These are phyloP conservation scores for Neuroscelio doddi DNA, from an alignment of 2,888 invertebrate genomes.

Conservation along the genomic window DNA sequence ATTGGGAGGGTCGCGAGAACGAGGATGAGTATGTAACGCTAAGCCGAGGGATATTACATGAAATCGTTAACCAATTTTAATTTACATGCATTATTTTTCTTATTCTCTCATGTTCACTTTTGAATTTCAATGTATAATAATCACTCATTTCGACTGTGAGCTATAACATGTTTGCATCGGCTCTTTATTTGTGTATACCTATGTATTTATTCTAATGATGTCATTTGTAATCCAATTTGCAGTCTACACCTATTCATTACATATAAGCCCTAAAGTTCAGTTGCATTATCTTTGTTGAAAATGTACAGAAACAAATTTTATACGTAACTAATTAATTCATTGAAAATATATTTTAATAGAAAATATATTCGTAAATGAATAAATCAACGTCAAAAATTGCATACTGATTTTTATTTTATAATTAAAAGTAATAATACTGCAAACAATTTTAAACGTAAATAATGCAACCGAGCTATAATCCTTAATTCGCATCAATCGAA, in stretches of 20 bases:
- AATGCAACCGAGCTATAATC: slow-evolving; percentile 20
- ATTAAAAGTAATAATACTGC: not conserved
- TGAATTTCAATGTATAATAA: slow-evolving; percentile 23
- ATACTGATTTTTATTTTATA: no score
- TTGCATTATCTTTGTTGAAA: slow-evolving; percentile 11
- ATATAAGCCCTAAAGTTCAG: slow-evolving; percentile 34
- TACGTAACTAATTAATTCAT: no score
- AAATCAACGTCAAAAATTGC: no score
- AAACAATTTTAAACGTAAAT: slow-evolving; percentile 10
- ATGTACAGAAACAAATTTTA: no score
- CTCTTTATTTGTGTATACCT: slow-evolving; percentile 40
- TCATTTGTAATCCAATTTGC: slow-evolving; percentile 30
- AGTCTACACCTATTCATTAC: slow-evolving; percentile 40
- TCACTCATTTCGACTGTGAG: slow-evolving; percentile 25
- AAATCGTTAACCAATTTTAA: slow-evolving; percentile 54
- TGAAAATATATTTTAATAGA: no score
- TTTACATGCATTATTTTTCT: slow-evolving; percentile 26
- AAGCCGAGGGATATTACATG: slow-evolving; percentile 59
- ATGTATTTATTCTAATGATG: slow-evolving; percentile 38
- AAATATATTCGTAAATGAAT: no score
- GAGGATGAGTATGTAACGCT: slow-evolving; percentile 46
- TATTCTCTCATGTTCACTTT: slow-evolving; percentile 22
- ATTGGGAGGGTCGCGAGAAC: slow-evolving; percentile 46
- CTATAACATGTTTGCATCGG: slow-evolving; percentile 34
- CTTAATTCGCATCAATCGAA: slow-evolving; percentile 28